Evolutionary conservation across 2,888 invertebrate genomes (phyloP).

Genomic region (Scrobipalpa costella): DNA sequence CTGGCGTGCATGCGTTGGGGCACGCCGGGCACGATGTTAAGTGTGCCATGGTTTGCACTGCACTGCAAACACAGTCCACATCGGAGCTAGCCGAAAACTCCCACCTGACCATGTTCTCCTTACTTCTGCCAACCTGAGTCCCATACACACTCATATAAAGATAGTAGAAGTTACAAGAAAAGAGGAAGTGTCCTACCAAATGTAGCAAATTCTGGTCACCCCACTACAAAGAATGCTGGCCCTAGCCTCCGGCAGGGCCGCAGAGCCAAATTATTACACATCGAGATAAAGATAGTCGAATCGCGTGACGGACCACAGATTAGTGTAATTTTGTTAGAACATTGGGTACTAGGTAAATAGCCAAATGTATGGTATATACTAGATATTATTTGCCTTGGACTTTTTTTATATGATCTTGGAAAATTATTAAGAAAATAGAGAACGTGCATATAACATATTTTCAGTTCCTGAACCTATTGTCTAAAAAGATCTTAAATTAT

Average conservation of each 20-base stretch:
- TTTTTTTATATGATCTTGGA: background rate
- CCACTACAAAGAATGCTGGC: conserved; percentile 57
- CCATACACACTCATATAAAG: too few species aligned
- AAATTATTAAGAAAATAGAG: too few species aligned
- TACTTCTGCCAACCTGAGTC: too few species aligned
- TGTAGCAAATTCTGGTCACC: conserved; percentile 28
- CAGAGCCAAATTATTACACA: conserved; percentile 66
- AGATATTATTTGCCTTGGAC: conserved; percentile 7
- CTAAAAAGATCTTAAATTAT: too few species aligned
- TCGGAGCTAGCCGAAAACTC: too few species aligned
- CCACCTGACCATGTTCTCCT: too few species aligned
- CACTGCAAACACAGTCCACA: too few species aligned
- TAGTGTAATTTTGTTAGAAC: conserved; percentile 69
- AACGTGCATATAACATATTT: too few species aligned
- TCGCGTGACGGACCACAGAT: conserved; percentile 70
- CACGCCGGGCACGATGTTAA: too few species aligned
- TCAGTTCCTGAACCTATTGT: too few species aligned
- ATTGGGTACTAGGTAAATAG: conserved; percentile 30
- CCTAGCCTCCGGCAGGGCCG: conserved; percentile 60
- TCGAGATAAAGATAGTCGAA: conserved; percentile 69
- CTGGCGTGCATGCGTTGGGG: too few species aligned
- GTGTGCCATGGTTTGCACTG: too few species aligned
- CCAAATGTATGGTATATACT: conserved; percentile 17
- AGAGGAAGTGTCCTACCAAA: background rate
- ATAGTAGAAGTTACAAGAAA: background rate